A percentile compares a stretch with the other conserved stretches of the same genome.
phyloP scores from a whole-genome alignment of 2,113 vertebrate species.

The Empidonax traillii region DNA sequence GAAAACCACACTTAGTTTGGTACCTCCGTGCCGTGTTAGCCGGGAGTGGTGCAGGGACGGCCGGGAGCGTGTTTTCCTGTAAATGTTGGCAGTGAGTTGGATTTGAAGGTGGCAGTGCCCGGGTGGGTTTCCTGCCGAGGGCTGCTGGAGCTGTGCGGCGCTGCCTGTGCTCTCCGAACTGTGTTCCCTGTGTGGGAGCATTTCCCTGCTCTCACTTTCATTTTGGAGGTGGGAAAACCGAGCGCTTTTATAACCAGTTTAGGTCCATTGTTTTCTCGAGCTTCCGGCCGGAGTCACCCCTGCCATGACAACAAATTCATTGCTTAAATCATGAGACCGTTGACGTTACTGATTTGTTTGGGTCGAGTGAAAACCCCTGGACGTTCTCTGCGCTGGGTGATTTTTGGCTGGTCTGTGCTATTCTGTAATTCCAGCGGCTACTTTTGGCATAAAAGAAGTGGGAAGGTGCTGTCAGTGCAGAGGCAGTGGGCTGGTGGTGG shows the following conservation, averaged over 20 bases:
- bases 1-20: background rate
- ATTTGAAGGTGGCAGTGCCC: background rate
- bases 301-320: slow-evolving; percentile 19
- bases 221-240: slow-evolving; percentile 48
- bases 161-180: background rate
- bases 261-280: slow-evolving; percentile 50
- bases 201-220: slow-evolving; percentile 40
- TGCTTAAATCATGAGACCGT: background rate
- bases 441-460: background rate
- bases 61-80: background rate
- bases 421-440: background rate
- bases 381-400: background rate
- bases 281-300: slow-evolving; percentile 52
- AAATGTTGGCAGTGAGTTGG: background rate
- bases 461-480: background rate
- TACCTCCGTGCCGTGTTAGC: background rate
- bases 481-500: background rate
- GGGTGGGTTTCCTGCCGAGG: background rate
- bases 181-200: background rate
- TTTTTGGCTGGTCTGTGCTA: background rate
- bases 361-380: background rate
- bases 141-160: background rate
- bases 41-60: background rate
- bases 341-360: slow-evolving; percentile 22
- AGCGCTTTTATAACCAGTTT: slow-evolving; percentile 36